These are phyloP conservation scores for Lagria hirta DNA, from an alignment of 2,888 invertebrate species.

Conservation along the genomic window DNA sequence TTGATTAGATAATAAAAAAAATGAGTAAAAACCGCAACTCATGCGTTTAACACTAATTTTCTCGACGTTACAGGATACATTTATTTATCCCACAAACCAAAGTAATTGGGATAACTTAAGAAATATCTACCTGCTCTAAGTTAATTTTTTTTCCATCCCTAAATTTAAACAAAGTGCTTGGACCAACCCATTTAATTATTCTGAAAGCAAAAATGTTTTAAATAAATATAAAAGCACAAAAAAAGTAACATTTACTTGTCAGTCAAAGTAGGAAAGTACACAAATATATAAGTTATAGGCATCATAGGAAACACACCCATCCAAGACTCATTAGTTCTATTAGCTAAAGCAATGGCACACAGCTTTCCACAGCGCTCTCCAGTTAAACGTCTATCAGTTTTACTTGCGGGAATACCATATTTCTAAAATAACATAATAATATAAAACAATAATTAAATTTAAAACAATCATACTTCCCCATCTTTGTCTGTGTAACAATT, in stretches of 20 bases:
- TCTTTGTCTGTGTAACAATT: slow-evolving; percentile 67
- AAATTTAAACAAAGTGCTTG: slow-evolving; percentile 51
- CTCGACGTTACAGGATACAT: too few species aligned
- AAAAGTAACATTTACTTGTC: slow-evolving; percentile 50
- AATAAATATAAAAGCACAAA: slow-evolving; percentile 6
- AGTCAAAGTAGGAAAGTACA: slow-evolving; percentile 60
- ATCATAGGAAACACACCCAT: slow-evolving; percentile 67
- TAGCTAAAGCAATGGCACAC: slow-evolving; percentile 62
- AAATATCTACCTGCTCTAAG: slow-evolving; percentile 42
- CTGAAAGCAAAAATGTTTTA: slow-evolving; percentile 45
- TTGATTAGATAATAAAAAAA: too few species aligned
- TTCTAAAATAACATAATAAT: slow-evolving; percentile 44
- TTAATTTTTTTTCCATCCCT: slow-evolving; percentile 50
- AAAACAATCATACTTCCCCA: slow-evolving; percentile 57
- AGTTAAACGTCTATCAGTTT: slow-evolving; percentile 57
- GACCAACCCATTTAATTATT: slow-evolving; percentile 48
- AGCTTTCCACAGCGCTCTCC: slow-evolving; percentile 61
- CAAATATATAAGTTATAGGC: slow-evolving; percentile 59
- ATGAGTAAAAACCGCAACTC: too few species aligned
- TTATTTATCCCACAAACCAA: too few species aligned
- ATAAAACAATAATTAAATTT: slow-evolving; percentile 7
- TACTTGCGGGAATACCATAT: slow-evolving; percentile 49
- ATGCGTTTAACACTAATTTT: too few species aligned
- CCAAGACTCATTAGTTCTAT: slow-evolving; percentile 68
- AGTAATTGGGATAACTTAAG: too few species aligned